These are phyloP conservation scores for Adoxophyes honmai DNA, from an alignment of 1,140 invertebrate species.

Conservation along the genomic window DNA sequence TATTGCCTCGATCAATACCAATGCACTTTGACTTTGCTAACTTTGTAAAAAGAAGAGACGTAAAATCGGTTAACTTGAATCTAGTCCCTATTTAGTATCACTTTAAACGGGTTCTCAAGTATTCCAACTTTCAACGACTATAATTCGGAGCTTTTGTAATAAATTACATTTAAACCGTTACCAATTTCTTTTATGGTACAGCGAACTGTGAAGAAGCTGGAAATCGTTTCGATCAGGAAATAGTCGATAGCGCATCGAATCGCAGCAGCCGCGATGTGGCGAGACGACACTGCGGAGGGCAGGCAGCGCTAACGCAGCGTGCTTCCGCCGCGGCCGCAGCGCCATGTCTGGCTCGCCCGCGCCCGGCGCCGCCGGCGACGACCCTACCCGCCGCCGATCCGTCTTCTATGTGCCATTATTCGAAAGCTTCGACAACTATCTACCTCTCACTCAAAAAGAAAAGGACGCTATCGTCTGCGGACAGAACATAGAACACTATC, in stretches of 20 bases:
- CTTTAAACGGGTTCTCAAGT: too few relatives aligned
- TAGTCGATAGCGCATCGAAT: conserved; percentile 51
- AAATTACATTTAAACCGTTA: too few relatives aligned
- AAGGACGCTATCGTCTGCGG: conserved; percentile 67
- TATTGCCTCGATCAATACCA: conserved; percentile 49
- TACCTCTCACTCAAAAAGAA: conserved; percentile 65
- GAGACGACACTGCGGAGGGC: conserved; percentile 34
- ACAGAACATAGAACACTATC: conserved; percentile 36
- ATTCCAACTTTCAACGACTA: too few relatives aligned
- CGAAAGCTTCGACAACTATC: conserved; percentile 73
- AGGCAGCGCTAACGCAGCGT: conserved; percentile 54
- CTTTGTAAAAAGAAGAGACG: conserved; percentile 20
- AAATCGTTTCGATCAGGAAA: conserved; percentile 24
- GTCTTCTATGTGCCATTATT: conserved; percentile 80
- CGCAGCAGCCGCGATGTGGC: conserved; percentile 45
- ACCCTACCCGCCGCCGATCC: conserved; percentile 74
- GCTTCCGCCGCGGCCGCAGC: conserved; percentile 44
- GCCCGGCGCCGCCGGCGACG: conserved; percentile 52
- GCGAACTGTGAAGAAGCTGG: conserved; percentile 10
- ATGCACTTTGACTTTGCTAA: not conserved
- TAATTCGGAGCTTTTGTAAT: not conserved
- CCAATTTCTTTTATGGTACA: not conserved
- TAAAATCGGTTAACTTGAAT: conserved; percentile 34
- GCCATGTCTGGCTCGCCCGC: conserved; percentile 56
- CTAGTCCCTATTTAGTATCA: too few relatives aligned